Conservation (phyloP, 2,888 invertebrate species). For the Bibio marci region DNA sequence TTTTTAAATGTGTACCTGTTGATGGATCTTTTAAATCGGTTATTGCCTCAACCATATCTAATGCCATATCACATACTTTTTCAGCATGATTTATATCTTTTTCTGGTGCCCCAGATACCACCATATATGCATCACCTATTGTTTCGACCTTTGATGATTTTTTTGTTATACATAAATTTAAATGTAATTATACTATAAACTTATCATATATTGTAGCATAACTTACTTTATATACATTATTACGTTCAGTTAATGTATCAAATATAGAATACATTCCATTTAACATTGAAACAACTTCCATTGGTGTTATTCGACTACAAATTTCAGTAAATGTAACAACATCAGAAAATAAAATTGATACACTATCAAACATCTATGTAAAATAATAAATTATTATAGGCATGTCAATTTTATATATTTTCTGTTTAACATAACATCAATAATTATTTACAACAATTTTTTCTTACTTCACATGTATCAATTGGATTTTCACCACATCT, state of each 20-base stretch:
- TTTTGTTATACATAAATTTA: too few species aligned
- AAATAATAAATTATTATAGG: conserved; percentile 2
- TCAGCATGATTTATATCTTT: conserved; percentile 81
- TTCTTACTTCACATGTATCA: conserved; percentile 91
- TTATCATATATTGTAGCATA: not conserved
- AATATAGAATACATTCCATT: conserved; percentile 98
- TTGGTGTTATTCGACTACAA: conserved; percentile 86
- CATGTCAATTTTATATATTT: not conserved
- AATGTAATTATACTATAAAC: not conserved
- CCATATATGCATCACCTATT: conserved; percentile 97
- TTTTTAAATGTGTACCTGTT: conserved; percentile 65
- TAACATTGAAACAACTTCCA: conserved; percentile 95
- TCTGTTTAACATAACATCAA: not conserved
- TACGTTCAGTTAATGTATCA: conserved; percentile 81
- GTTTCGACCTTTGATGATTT: conserved; percentile 52
- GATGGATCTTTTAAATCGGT: conserved; percentile 83
- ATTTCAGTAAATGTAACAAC: conserved; percentile 97
- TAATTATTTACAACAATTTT: not conserved
- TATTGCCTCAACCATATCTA: conserved; percentile 91
- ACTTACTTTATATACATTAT: conserved; percentile 82
- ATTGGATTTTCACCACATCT: conserved; percentile 90
- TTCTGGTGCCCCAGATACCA: conserved; percentile 83
- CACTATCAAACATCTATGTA: conserved; percentile 83
- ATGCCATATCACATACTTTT: conserved; percentile 85
- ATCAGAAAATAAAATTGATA: conserved; percentile 93